These are phyloP conservation scores for Chaetodon trifasciatus DNA, from an alignment of 2,797 vertebrate genomes.

Conservation along the genomic window DNA sequence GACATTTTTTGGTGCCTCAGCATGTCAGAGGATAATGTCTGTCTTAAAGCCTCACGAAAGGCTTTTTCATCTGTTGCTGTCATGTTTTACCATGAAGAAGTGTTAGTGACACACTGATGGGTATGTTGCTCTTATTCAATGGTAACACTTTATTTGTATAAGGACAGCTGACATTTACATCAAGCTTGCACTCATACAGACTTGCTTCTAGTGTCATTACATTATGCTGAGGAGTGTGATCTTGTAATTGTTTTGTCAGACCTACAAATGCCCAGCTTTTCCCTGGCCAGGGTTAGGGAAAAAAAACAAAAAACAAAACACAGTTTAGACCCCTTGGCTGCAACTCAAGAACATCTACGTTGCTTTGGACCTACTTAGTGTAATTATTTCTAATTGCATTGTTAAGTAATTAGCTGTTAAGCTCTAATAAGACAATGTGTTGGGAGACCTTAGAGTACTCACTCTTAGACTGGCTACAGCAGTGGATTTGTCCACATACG, in stretches of 20 bases:
- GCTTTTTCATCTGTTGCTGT: conserved; percentile 18
- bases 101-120: conserved; percentile 2
- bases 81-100: background rate
- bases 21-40: conserved; percentile 16
- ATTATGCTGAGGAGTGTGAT: conserved; percentile 22
- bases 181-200: background rate
- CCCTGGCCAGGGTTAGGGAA: background rate
- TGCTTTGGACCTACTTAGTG: conserved; percentile 65
- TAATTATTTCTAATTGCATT: conserved; percentile 73
- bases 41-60: background rate
- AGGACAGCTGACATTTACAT: conserved; percentile 40
- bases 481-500: conserved; percentile 64
- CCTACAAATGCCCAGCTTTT: conserved; percentile 1
- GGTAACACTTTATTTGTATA: background rate
- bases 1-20: background rate
- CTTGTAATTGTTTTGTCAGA: conserved; percentile 21
- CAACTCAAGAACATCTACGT: conserved; percentile 54
- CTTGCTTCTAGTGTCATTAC: conserved; percentile 10
- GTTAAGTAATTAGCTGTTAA: conserved; percentile 74
- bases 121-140: conserved; percentile 9
- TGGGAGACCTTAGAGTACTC: conserved; percentile 43
- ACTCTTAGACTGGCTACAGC: conserved; percentile 50
- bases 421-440: conserved; percentile 59
- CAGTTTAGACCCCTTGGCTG: conserved; percentile 52
- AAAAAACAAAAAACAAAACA: conserved; percentile 21